Evolutionary conservation across 2,797 vertebrate species (phyloP).

Genomic region (Corythornis leucogaster): DNA sequence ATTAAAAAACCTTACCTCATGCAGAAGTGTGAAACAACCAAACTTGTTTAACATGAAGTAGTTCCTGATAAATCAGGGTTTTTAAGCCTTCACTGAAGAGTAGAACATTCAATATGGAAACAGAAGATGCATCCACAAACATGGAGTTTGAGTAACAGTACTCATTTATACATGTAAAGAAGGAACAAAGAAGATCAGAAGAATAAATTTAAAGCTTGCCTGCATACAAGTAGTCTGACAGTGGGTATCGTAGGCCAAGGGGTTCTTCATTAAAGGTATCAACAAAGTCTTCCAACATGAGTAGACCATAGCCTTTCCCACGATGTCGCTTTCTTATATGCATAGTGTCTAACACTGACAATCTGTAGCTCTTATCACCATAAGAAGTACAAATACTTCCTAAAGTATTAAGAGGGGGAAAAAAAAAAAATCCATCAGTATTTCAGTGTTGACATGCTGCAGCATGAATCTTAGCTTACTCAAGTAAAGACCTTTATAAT

Average conservation of each 20-base stretch:
- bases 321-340: conserved; percentile 86
- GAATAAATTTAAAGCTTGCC: conserved; percentile 73
- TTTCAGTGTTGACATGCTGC: not conserved
- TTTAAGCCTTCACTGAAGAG: not conserved
- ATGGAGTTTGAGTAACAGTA: not conserved
- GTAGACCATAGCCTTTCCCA: conserved; percentile 80
- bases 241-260: conserved; percentile 86
- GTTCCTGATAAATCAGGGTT: not conserved
- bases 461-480: not conserved
- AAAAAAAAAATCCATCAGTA: conserved; percentile 5
- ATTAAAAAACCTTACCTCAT: not conserved
- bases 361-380: conserved; percentile 75
- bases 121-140: not conserved
- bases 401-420: conserved; percentile 53
- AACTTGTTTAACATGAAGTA: too few species aligned
- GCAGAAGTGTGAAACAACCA: not conserved
- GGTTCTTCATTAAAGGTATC: conserved; percentile 80
- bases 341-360: conserved; percentile 90
- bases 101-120: not conserved
- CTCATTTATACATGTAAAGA: not conserved
- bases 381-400: conserved; percentile 76
- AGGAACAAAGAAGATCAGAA: not conserved
- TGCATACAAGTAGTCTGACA: conserved; percentile 82
- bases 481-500: not conserved
- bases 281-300: conserved; percentile 90